Evolutionary conservation across 2,888 invertebrate genomes (phyloP), one percentile per base, ranked within the genome.

Genomic region (Minunthozetes semirufus): DNA sequence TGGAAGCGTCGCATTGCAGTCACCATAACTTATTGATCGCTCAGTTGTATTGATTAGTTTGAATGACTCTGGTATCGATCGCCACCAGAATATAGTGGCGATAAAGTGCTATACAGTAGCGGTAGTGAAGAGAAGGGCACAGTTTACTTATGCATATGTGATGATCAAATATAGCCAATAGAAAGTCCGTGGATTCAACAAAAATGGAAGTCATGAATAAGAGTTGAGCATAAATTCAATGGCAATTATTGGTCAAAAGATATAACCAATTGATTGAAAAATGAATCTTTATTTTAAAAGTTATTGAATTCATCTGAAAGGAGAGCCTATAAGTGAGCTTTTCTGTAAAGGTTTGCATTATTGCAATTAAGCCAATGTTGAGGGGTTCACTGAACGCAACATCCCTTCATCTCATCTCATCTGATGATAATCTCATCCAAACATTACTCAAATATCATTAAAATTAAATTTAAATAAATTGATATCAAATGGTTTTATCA

Each of bases 1-100:
- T 68, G 68, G 17, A 68, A 68, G 63, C 68, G 68, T 68, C 68
- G 68, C 68, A 68, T 68, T 68, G 68, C 68, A 68, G 68, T 68
- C 42, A 68, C 19, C 19, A 13, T 11, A 61, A 68, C 42, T 42
- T 68, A 68, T 68, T 68, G 68, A 68, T 68, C 68, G 42, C 1
- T 42, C 38, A 6, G 1, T 68, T 38, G 1, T 68, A 68, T 68
- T 68, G 68, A 68, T 68, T 68, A 68, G n/a, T 68, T 42, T 42
- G 33, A 63, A 2, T 38, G 19, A 42, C 68, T 42, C 68, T 46
- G 42, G 42, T 68, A 68, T 68, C 42, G 68, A 68, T 68, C 68
- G 68, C 25, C 22, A 68, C 68, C 68, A 42, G 38, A 68, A 68
- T 68, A 22, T 68, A 68, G 42, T 68, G 68, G 38, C 33, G 63